Base-by-base conservation (phyloP, 2,888 invertebrate species). In the Hyposoter dolosus region DNA sequence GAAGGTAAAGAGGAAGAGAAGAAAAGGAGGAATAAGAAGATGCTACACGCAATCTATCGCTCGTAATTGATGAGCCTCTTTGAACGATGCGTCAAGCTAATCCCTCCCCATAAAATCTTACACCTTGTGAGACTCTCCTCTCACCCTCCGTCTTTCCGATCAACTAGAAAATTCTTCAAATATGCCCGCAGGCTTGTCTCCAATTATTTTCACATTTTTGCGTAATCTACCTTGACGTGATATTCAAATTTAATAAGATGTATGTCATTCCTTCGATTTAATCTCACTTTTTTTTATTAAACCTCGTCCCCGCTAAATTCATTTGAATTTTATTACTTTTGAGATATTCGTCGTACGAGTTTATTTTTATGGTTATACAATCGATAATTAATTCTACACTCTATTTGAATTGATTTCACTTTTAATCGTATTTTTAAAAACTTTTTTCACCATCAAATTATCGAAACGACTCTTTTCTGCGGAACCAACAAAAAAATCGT, bases 71-170 rank as follows among this genome's bases (percentile, higher is more conserved):
- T 85, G 82, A 85, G 68, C 85, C 82, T 75, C 60, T 78, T 75
- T 63, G 85, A 85, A 85, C 85, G 85, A 82, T 85, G 82, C 75
- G 82, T 85, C 85, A 85, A 85, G 78, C 77, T 85, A 85, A 85
- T 82, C 85, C 82, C 78, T 32, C 32, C 85, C 43, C 56, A 77
- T 74, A 63, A 79, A 66, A 77, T 32, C 65, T 56, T 66, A 65
- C 82, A 78, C 77, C 78, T 74, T 68, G 63, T 78, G 74, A 69
- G 82, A 28, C 40, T 76, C 45, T 56, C 19, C 12, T 43, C 15
- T 40, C 68, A 28, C 63, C 28, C 60, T 53, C 63, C n/a, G 43
- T 32, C 35, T 56, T 19, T 47, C 43, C 12, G 40, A 28, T 40
- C 19, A 50, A 79, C 40, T 69, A 28, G 65, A 72, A 74, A 45